Base-by-base conservation (phyloP, 2,888 invertebrate genomes). In the Cataglyphis altisquamis region DNA sequence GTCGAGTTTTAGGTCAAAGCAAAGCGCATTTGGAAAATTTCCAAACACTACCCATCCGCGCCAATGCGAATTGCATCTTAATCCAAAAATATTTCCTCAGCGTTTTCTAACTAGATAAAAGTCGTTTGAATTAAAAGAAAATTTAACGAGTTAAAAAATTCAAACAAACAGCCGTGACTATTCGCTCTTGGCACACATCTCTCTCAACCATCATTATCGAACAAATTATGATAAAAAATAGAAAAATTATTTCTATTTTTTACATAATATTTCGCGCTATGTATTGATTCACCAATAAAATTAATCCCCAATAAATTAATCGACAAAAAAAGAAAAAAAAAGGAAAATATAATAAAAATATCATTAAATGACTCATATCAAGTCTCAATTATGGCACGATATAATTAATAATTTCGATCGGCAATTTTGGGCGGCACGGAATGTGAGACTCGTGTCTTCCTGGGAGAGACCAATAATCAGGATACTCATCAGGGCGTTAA, bases 21-120 rank as follows among this genome's bases (percentile, higher is more conserved):
- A 68, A 73, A 63, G 81, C 66, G 67, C 80, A 60, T 75, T 90
- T 89, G 89, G 89, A 89, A 55, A 52, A 52, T 12, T 21, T 89
- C 90, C 90, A 90, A 80, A 90, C 32, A 32, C 36, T 63, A 78
- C 62, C 67, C 80, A 74, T 86, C 85, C 85, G 60, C 70, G 80
- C 29, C 36, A 62, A 62, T 62, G 78, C 84, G 64, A 41, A 25
- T 81, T 67, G 87, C 81, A 66, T 62, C 84, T 82, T 67, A 81
- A 78, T 89, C 89, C 82, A 83, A 86, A 86, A 89, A 89, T 89
- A 89, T 89, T 82, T 72, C 36, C 81, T 10, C 41, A 32, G 45
- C 2, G n/a, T 32, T 66, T 80, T 73, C 29, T 78, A 66, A 83
- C 39, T 66, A 41, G 66, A 82, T 77, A 81, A 68, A 78, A 45